Evolutionary conservation across 2,888 invertebrate genomes (phyloP), one percentile per base, ranked within the genome.

Genomic region (Disparrhopalites patrizii): DNA sequence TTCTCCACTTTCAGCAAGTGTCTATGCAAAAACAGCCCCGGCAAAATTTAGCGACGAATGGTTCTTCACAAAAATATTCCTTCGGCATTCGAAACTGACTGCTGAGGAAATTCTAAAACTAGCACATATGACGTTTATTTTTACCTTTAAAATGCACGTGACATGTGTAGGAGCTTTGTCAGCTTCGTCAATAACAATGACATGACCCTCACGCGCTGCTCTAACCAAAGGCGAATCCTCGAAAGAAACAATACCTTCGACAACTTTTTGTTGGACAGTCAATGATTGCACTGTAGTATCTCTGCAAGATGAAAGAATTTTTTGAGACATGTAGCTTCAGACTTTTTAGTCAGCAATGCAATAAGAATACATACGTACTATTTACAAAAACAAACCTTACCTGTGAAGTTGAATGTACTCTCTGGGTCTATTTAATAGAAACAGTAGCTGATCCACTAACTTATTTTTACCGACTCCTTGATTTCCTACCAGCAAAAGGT

Each of bases 401-500:
- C 85, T 80, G 76, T 93, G 93, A 25, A 98, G 79, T 77, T 98
- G 97, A 67, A 98, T 89, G 77, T 98, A 98, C 79, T 98, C 96
- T 66, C 97, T 82, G 0, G 97, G 96, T 52, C 91, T 82, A 77
- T 93, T 93, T 74, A 97, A 79, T 10, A 97, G 79, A 76, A 93
- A 89, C 1, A 98, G 81, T 69, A 98, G 84, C 70, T 94, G 84
- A 78, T 98, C 98, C 1, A 91, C 89, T 15, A 98, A 87, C 80
- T 98, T 97, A 79, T 98, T 98, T 80, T 98, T 98, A 0, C 97
- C 97, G 0, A 97, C 97, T 15, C 93, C 93, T 81, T 97, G 97
- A 80, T 98, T 98, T 0, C 98, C 98, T n/a, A 98, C 93, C 57
- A 98, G 80, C 0, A 98, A 81, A 47, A 98, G 82, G 81, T 97